phyloP scores from a whole-genome alignment of 2,888 invertebrate genomes.

The Drosophila bunnanda region DNA sequence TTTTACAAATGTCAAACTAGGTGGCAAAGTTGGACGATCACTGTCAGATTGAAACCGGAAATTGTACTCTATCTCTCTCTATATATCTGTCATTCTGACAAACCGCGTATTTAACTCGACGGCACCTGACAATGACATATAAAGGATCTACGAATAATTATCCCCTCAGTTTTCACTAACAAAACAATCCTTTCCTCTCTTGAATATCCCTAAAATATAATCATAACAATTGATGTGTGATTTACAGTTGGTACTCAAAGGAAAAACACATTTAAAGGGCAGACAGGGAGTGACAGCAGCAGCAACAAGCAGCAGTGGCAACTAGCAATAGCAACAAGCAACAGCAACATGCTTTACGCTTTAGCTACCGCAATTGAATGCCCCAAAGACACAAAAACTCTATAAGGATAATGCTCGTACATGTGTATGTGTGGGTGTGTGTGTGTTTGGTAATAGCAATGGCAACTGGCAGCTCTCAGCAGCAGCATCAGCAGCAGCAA shows the following conservation, averaged over 20 bases:
- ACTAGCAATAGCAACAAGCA: constrained; percentile 23
- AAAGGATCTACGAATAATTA: neutral
- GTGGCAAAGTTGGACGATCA: neutral
- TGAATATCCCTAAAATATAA: neutral
- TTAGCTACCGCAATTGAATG: constrained; percentile 37
- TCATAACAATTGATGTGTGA: neutral
- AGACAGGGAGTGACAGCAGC: constrained; percentile 18
- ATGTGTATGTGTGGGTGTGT: constrained; percentile 19
- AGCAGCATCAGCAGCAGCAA: constrained; percentile 34
- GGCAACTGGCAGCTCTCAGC: constrained; percentile 38
- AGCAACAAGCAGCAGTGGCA: constrained; percentile 5
- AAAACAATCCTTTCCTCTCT: neutral
- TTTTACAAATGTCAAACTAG: too few species aligned
- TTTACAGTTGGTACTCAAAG: neutral
- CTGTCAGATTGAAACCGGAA: neutral
- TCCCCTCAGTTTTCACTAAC: neutral
- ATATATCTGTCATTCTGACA: neutral
- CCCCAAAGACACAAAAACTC: constrained; percentile 48
- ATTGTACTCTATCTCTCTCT: too few species aligned
- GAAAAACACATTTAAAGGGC: constrained; percentile 1
- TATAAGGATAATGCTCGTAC: constrained; percentile 38
- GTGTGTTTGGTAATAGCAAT: constrained; percentile 39
- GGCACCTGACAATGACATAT: neutral
- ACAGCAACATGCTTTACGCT: constrained; percentile 29
- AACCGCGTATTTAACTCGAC: too few species aligned